Evolutionary conservation across 2,113 vertebrate genomes (phyloP), one percentile per base, ranked within the genome.

Genomic region (Dermatemys mawii): DNA sequence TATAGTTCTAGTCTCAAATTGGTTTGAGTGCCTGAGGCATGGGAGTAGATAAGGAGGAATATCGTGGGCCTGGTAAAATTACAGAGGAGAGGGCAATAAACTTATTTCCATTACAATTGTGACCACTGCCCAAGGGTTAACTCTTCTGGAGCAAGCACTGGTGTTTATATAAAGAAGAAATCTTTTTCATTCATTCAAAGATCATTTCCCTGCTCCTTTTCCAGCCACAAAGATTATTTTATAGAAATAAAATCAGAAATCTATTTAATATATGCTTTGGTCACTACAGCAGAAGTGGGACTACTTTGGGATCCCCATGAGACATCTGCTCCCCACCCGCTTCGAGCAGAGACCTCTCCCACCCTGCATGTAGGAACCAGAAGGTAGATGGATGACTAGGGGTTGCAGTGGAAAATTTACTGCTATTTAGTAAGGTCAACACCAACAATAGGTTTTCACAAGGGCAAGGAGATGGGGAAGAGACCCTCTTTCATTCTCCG

Each of bases 11-110:
- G 0, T 89, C 82, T 32, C 86, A 90, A 84, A 87, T 86, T 83
- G 86, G 92, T 84, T 91, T 55, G 89, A 95, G 67, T 91, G 14
- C 48, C 70, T 92, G 93, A 95, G 67, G 88, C 81, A 76, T 95
- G 83, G 0, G 24, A 87, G 90, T 24, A 95, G 92, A 88, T 50
- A 88, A 91, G 88, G 84, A 94, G 87, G 95, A 97, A 46, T 44
- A n/a, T 88, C 80, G 51, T 32, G 75, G 91, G 94, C 51, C 89
- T 91, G 83, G 54, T 87, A 76, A 75, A 89, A 96, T 92, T 82
- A n/a, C 63, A 90, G 93, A 5, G 1, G 35, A 17, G 38, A 60
- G 96, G 88, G 83, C 79, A 93, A 87, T 78, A 81, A 89, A 94
- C 90, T 73, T 8, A 32, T 11, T 38, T 88, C 49, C 17, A 78